phyloP scores from a whole-genome alignment of 2,888 invertebrate genomes.

The Oeneis ivallda region DNA sequence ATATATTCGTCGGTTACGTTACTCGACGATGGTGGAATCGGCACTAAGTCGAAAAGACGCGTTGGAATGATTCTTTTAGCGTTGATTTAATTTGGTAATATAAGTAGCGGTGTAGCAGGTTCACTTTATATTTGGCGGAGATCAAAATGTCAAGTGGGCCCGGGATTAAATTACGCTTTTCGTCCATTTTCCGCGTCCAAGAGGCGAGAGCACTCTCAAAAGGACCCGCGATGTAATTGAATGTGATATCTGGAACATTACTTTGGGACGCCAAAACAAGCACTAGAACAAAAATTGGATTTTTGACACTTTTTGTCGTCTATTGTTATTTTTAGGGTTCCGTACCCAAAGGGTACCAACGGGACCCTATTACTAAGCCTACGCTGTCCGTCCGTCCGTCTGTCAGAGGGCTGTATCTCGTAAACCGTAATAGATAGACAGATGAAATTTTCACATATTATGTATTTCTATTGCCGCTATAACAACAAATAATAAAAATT shows the following conservation, averaged over 20 bases:
- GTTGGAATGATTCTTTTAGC: background rate
- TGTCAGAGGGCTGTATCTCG: too few relatives aligned
- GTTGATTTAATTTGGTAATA: background rate
- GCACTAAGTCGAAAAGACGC: too few relatives aligned
- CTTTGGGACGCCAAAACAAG: slow-evolving; percentile 8
- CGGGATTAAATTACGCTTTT: slow-evolving; percentile 39
- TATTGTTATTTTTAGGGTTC: too few relatives aligned
- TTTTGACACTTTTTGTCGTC: background rate
- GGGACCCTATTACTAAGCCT: too few relatives aligned
- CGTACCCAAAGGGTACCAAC: too few relatives aligned
- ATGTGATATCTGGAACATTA: slow-evolving; percentile 3
- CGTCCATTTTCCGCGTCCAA: slow-evolving; percentile 22
- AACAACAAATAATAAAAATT: too few relatives aligned
- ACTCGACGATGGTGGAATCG: too few relatives aligned
- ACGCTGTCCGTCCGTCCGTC: too few relatives aligned
- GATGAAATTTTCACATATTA: too few relatives aligned
- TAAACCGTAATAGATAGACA: too few relatives aligned
- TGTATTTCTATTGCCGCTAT: too few relatives aligned
- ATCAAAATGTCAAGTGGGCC: slow-evolving; percentile 36
- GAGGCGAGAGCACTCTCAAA: slow-evolving; percentile 20
- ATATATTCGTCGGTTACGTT: too few relatives aligned
- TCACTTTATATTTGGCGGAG: slow-evolving; percentile 19
- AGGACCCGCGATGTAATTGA: slow-evolving; percentile 7
- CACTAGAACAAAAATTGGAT: slow-evolving; percentile 7
- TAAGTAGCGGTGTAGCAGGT: background rate